Base-by-base conservation (phyloP, 1,140 invertebrate genomes). In the Conus betulinus region DNA sequence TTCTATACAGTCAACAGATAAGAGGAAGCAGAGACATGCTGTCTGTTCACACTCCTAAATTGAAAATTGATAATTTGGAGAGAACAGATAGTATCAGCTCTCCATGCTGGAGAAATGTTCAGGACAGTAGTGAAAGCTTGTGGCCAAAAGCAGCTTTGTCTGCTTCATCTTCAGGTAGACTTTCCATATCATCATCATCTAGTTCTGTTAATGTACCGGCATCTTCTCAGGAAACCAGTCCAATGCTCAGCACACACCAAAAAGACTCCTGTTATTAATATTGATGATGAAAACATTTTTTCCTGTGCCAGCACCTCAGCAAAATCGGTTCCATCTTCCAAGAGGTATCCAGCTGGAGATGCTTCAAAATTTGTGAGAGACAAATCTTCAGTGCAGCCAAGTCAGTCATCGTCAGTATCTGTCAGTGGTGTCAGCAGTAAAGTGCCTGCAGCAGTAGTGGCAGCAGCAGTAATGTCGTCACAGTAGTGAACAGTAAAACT, bases 11-110 rank as follows among this genome's bases (percentile, higher is more conserved):
- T 79, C 90, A 91, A 55, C 90, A 93, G 81, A 67, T 93, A n/a
- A 91, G 91, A 89, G 89, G 91, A 85, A 87, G 90, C 20, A 90
- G 91, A 82, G 92, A 91, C 15, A 92, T 91, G n/a, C 92, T 91
- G n/a, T 92, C 93, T 25, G 91, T 93, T 74, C 91, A 91, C 27
- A 89, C 93, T 15, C 93, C 91, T 79, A 92, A 92, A 82, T 88
- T 89, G n/a, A 92, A 91, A 88, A 82, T 60, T 52, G 85, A 90
- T 27, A 52, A 84, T 15, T 60, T n/a, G 51, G 71, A 89, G 55
- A 76, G 87, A 52, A 91, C 86, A 79, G 83, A 83, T 23, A 86
- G 87, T 83, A 85, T 88, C 17, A 85, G 88, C 20, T 71, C 17
- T n/a, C 67, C 11, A 23, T 23, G 67, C 67, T 71, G 11, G 67